These are phyloP conservation scores for human (Homo sapiens) DNA, from an alignment of 2,113 vertebrate genomes.

Conservation along the genomic window DNA sequence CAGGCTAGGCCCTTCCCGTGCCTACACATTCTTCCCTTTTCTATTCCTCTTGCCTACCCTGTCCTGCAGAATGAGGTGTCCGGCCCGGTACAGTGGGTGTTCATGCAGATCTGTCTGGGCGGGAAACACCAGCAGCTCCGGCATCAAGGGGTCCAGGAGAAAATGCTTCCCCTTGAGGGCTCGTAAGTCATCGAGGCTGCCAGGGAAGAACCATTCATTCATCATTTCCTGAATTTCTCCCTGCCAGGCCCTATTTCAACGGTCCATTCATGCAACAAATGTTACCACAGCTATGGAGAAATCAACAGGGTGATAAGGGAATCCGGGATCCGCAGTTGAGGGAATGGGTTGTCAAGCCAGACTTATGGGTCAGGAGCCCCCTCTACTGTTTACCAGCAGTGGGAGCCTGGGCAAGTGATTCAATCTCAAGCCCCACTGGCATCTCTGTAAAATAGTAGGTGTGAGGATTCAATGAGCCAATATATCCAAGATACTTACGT, in stretches of 20 bases:
- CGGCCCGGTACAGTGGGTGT: constrained; percentile 92
- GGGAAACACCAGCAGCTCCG: constrained; percentile 91
- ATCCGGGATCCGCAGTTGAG: background rate
- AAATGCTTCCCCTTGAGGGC: constrained; percentile 87
- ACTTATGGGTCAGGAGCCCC: background rate
- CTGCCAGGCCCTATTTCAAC: background rate
- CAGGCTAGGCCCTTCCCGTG: accelerated
- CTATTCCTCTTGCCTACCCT: constrained; percentile 83
- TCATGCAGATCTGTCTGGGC: constrained; percentile 90
- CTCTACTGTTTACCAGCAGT: background rate
- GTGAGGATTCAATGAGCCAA: background rate
- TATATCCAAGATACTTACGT: background rate
- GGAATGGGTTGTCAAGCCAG: background rate
- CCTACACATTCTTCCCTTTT: accelerated
- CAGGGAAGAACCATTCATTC: background rate
- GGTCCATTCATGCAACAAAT: background rate
- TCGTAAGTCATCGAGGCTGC: constrained; percentile 86
- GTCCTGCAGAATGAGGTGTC: constrained; percentile 96
- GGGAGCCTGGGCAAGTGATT: background rate
- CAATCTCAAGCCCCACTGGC: background rate
- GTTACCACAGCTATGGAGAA: background rate
- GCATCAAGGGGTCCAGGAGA: constrained; percentile 88
- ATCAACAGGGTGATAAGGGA: background rate
- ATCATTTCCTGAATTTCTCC: background rate
- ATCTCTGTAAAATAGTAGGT: background rate